Base-by-base conservation (phyloP, 2,113 vertebrate species). In the Syngnathus scovelli region DNA sequence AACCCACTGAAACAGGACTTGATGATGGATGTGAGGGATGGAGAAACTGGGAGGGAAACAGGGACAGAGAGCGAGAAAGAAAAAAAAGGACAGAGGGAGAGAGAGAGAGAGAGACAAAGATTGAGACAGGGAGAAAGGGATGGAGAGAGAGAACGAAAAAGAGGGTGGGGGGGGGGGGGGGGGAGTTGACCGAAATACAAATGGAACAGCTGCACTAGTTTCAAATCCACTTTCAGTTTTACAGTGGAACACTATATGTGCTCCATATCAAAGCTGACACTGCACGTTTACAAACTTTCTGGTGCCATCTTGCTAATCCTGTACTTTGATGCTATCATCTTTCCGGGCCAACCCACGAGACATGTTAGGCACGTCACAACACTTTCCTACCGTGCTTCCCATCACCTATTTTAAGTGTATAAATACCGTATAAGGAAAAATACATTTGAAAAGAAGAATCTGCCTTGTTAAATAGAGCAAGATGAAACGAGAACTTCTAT, bases 211-310 rank as follows among this genome's bases (percentile, higher is more conserved):
- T 90, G 88, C 72, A 62, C 70, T 67, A 71, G 71, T 78, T 72
- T 79, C 36, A 83, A 75, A 81, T 80, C 76, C 85, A 80, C 72
- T 86, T 80, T 77, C 70, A 75, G 64, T 88, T 91, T 90, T 88
- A 91, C 86, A 75, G 88, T 59, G 86, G 76, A 91, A 90, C 73
- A 79, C 76, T 78, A 87, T 85, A 85, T 89, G 64, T 49, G 74
- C 58, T 78, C 65, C 72, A 75, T 62, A 80, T 76, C 36, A 21
- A 80, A 81, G 78, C 68, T 68, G 81, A 87, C 81, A 75, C 83
- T 73, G 62, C 64, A 69, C 27, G 70, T 88, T 90, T 87, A 84
- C 84, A 78, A 84, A 89, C 86, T 85, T 88, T 86, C 84, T 85
- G 81, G 80, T 75, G 83, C 71, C 79, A 78, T 89, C 76, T 64